Conservation (phyloP, 1,140 invertebrate species). For the Diorhabda elongata region DNA sequence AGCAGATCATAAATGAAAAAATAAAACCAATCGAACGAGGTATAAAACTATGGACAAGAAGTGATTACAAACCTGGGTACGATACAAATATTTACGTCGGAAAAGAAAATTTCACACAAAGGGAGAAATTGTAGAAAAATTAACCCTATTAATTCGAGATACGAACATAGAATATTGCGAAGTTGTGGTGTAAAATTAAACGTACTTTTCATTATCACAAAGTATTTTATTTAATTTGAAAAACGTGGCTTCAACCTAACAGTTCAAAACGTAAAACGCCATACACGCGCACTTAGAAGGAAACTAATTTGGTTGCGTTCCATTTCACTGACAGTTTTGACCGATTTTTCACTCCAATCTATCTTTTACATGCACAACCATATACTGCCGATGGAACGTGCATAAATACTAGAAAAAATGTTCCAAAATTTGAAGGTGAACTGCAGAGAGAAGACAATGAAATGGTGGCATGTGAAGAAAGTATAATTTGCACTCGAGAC, state of each 20-base stretch:
- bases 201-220: not conserved
- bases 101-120: too few species aligned
- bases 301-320: too few species aligned
- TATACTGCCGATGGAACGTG: conserved; percentile 10
- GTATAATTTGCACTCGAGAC: not conserved
- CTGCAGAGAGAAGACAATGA: conserved; percentile 10
- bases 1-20: conserved; percentile 33
- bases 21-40: conserved; percentile 36
- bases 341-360: conserved; percentile 14
- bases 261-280: not conserved
- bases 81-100: too few species aligned
- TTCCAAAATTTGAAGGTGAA: conserved; percentile 20
- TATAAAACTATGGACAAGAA: conserved; percentile 38
- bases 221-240: not conserved
- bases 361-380: conserved; percentile 4
- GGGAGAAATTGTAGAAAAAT: too few species aligned
- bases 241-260: not conserved
- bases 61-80: conserved; percentile 17
- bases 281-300: not conserved
- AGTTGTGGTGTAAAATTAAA: not conserved
- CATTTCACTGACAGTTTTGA: conserved; percentile 5
- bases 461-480: conserved; percentile 3
- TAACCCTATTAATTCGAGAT: too few species aligned
- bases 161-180: too few species aligned
- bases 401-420: conserved; percentile 19